Percentiles rank a stretch among this genome's conserved stretches.
These are phyloP conservation scores for Porites divaricata DNA, from an alignment of 92 coral and sea anemone species.

Conservation along the genomic window DNA sequence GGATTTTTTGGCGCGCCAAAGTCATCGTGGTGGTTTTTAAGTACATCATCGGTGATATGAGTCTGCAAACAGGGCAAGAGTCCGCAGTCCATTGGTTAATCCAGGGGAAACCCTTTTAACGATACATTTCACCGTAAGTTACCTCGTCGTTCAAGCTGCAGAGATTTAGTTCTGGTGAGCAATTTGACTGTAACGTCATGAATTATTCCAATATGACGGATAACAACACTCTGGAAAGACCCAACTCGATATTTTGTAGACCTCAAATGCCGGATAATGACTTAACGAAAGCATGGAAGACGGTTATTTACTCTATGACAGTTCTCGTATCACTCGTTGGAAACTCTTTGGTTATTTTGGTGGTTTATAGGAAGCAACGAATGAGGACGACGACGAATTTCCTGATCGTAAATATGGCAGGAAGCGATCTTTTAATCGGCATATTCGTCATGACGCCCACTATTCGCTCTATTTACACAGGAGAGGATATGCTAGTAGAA, in stretches of 20 bases:
- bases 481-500: constrained; percentile 24
- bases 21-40: no score
- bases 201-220: constrained; percentile 22
- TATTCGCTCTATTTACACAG: constrained; percentile 22
- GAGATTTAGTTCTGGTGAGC: not conserved
- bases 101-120: not conserved
- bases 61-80: no score
- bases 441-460: constrained; percentile 36
- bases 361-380: constrained; percentile 38
- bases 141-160: not conserved
- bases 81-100: constrained; percentile 10
- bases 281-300: constrained; percentile 41
- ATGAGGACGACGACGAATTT: constrained; percentile 51
- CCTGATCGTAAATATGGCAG: constrained; percentile 47
- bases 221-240: not conserved
- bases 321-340: constrained; percentile 41
- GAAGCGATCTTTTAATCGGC: constrained; percentile 38
- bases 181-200: not conserved
- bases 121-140: constrained; percentile 1
- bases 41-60: no score
- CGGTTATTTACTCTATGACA: constrained; percentile 29
- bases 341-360: constrained; percentile 40
- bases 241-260: not conserved
- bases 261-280: constrained; percentile 7
- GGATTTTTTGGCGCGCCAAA: no score